These are phyloP conservation scores for Vulpes ferrilata DNA, from an alignment of 2,113 vertebrate genomes.

Conservation along the genomic window DNA sequence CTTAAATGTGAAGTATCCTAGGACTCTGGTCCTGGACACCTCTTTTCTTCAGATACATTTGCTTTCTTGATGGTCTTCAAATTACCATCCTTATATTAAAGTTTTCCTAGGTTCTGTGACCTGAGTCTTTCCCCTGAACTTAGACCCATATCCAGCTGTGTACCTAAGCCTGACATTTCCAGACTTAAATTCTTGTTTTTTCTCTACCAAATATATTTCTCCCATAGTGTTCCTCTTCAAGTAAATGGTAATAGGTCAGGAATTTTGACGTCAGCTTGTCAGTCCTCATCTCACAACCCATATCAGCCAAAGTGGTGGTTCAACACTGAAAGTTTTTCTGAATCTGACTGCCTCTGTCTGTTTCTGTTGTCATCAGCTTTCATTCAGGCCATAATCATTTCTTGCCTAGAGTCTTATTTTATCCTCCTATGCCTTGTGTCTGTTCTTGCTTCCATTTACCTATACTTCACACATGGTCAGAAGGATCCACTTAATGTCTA, in stretches of 20 bases:
- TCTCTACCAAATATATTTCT: background rate
- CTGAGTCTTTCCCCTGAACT: background rate
- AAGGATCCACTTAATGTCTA: slow-evolving; percentile 1
- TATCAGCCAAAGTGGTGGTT: background rate
- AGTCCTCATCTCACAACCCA: background rate
- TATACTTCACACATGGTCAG: background rate
- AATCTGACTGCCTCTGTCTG: background rate
- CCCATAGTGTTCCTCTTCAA: background rate
- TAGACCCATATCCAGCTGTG: background rate
- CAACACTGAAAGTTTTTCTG: background rate
- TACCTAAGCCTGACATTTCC: background rate
- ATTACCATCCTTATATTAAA: background rate
- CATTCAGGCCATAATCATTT: background rate
- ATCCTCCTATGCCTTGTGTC: background rate
- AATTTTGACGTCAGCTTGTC: background rate
- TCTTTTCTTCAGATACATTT: background rate
- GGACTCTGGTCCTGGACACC: background rate
- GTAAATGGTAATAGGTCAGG: background rate
- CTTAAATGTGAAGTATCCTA: background rate
- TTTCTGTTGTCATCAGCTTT: background rate
- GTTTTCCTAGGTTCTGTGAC: background rate
- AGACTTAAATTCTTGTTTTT: slow-evolving; percentile 38
- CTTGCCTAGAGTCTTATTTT: background rate
- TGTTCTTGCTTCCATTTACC: background rate
- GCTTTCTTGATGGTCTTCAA: background rate